Evolutionary conservation across 1,140 invertebrate species (phyloP).

Genomic region (Stenopsyche tienmushanensis): DNA sequence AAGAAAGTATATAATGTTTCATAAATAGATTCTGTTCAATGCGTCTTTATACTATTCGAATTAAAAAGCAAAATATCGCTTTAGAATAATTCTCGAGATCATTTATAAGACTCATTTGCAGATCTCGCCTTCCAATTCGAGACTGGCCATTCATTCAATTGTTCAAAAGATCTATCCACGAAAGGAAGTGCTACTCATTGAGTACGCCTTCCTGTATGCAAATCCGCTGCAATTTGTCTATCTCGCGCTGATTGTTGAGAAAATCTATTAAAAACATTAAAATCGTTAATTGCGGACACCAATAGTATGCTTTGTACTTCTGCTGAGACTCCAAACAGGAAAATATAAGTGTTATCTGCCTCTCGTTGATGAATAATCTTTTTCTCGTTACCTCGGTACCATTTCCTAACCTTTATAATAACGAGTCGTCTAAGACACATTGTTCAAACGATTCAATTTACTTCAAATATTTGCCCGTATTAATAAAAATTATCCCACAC

Average conservation of each 20-base stretch:
- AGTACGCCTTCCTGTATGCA: constrained; percentile 26
- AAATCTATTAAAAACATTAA: constrained; percentile 4
- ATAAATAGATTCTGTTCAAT: no score
- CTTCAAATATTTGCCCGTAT: background rate
- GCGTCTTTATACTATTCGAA: no score
- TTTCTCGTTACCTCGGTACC: constrained; percentile 19
- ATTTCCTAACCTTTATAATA: no score
- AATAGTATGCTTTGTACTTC: background rate
- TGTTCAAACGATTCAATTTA: background rate
- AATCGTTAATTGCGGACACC: background rate
- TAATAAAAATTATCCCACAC: background rate
- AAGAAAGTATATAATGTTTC: no score
- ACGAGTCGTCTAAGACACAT: no score
- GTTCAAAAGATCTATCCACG: background rate
- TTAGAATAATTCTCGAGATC: no score
- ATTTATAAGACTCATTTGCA: no score
- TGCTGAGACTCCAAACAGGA: background rate
- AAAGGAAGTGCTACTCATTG: constrained; percentile 22
- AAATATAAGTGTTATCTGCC: background rate
- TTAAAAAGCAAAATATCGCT: no score
- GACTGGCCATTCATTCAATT: constrained; percentile 10
- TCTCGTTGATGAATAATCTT: background rate
- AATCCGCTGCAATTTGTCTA: constrained; percentile 33
- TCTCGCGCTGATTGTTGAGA: constrained; percentile 16
- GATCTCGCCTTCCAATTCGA: no score